Base-by-base conservation (phyloP, 2,888 invertebrate genomes). In the Phyllotreta cruciferae region DNA sequence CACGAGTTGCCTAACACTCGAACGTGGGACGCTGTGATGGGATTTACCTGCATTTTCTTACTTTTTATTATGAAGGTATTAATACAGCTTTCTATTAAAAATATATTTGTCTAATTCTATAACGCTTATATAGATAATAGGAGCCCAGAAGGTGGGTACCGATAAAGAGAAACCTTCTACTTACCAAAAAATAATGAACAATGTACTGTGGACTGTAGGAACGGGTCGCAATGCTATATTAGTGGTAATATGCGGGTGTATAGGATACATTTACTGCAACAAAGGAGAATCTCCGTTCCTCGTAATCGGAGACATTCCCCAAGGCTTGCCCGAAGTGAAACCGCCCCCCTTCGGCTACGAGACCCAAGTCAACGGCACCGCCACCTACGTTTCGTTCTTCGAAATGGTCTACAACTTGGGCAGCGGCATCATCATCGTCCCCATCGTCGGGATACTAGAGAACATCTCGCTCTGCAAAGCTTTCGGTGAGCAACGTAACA, bases 381-480 rank as follows among this genome's bases (percentile, higher is more conserved):
- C 55, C 0, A 52, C 61, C 0, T 49, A 45, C 0, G 81, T 82
- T 66, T 76, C 78, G 69, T 90, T 93, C 78, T 73, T 87, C 35
- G 89, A 91, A 49, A 92, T 94, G 88, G 83, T 90, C 55, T 85
- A 90, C 66, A 88, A 90, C 80, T 85, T 96, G 77, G 93, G 94
- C 56, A 90, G 92, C 39, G 95, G 94, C 34, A 83, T 96, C 54
- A 83, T 92, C 57, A 93, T 97, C 14, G 87, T 96, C 55, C 95
- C 96, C 0, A 82, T 97, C 34, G 89, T 96, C 73, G 92, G 92
- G n/a, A 83, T 96, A 39, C 87, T 97, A 80, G 96, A 96, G 80
- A 92, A 93, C 75, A 93, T 97, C 71, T 93, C 96, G n/a, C 94
- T 96, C 73, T 96, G 94, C 82, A 96, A 96, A 83, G 94, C 94